phyloP scores from a whole-genome alignment of 2,113 vertebrate species.

The Sporophila hypoxantha region DNA sequence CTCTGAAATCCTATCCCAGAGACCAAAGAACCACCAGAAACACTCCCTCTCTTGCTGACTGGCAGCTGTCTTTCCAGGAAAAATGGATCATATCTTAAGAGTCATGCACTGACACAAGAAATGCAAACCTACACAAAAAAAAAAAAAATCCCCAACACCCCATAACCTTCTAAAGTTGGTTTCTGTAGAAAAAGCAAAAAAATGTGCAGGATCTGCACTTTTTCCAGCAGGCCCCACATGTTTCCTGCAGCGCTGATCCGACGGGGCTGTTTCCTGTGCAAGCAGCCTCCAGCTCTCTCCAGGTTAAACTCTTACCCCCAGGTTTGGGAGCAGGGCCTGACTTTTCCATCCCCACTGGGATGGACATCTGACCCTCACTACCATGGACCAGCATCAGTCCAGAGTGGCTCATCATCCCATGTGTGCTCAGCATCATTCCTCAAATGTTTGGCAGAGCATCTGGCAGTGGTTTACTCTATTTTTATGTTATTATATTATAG shows the following conservation, averaged over 20 bases:
- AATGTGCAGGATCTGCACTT: constrained; percentile 52
- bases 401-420: neutral
- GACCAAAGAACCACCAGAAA: neutral
- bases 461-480: rapidly evolving
- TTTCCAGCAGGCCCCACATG: constrained; percentile 27
- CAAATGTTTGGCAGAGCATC: neutral
- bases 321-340: no score
- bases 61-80: neutral
- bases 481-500: rapidly evolving
- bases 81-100: neutral
- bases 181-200: constrained; percentile 38
- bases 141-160: neutral
- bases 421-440: no score
- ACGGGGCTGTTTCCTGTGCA: neutral
- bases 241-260: neutral
- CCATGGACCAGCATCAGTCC: neutral
- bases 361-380: rapidly evolving
- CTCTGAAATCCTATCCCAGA: neutral
- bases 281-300: neutral
- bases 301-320: neutral
- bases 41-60: neutral
- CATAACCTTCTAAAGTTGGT: neutral
- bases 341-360: rapidly evolving
- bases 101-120: neutral
- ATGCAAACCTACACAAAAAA: neutral